Evolutionary conservation across 2,888 invertebrate genomes (phyloP), one percentile per base, ranked within the genome.

Genomic region (Gonocerus acuteangulatus): DNA sequence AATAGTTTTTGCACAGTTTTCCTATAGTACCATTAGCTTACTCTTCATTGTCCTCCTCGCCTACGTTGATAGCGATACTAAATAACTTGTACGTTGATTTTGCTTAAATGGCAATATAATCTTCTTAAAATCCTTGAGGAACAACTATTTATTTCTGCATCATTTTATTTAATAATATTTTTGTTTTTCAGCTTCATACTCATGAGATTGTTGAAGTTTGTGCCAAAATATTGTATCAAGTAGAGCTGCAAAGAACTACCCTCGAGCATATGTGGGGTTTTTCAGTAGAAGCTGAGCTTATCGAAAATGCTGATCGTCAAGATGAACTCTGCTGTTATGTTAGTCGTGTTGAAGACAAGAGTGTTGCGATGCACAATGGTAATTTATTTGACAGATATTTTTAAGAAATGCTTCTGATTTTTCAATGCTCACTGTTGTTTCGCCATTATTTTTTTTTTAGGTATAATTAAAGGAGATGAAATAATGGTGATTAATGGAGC

Each of bases 401-500:
- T 9, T 9, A 9, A 32, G 6, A 9, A 32, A 32, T 32, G 6
- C n/a, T 32, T 32, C 6, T 9, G 11, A 11, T 32, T 32, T 32
- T 11, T 32, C 32, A 32, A 32, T 32, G 6, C 11, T 32, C 6
- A 32, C 6, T 32, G 6, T 11, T 32, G 6, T 11, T 32, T 32
- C 11, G 6, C 6, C n/a, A n/a, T n/a, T n/a, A n/a, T n/a, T n/a
- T n/a, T 56, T 32, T 48, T 42, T 64, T 4, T 79, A 95, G 95
- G 95, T 73, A 88, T 96, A 74, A 92, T 94, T 77, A 91, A 94
- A 79, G 89, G 95, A 72, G 96, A 96, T 78, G 96, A 96, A 81
- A 95, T 96, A 76, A 92, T 96, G 87, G 94, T 96, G 76, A 95
- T 96, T 79, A 96, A 96, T 80, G 93, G 95, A 68, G 94, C 95